Conservation (phyloP, 2,113 vertebrate genomes). For the Saccopteryx leptura region DNA sequence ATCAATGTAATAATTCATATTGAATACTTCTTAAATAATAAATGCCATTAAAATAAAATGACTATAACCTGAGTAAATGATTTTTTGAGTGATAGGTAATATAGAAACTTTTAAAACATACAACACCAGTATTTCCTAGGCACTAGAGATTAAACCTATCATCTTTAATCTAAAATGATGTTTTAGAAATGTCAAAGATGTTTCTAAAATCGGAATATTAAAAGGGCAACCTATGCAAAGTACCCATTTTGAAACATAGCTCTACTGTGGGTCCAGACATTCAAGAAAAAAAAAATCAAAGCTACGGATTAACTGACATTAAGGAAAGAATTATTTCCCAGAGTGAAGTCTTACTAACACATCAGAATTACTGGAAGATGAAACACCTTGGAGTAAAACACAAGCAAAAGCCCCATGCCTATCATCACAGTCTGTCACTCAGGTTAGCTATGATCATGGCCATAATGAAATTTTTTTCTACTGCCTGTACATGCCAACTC, state of each 20-base stretch:
- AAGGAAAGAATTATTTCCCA: background rate
- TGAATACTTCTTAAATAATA: background rate
- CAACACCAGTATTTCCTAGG: background rate
- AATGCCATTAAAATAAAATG: slow-evolving; percentile 52
- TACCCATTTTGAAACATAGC: slow-evolving; percentile 22
- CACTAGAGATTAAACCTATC: slow-evolving; percentile 34
- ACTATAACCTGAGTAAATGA: slow-evolving; percentile 49
- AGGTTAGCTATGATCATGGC: background rate
- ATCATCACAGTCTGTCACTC: background rate
- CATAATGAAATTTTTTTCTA: background rate
- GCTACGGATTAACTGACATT: slow-evolving; percentile 14
- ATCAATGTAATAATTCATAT: background rate
- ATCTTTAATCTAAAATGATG: slow-evolving; percentile 53
- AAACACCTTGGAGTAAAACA: background rate
- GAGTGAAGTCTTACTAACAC: background rate
- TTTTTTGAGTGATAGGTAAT: slow-evolving; percentile 9
- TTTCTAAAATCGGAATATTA: slow-evolving; percentile 57
- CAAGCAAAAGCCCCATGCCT: background rate
- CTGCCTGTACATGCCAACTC: background rate
- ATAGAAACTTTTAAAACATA: background rate
- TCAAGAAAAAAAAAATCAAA: background rate
- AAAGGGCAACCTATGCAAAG: slow-evolving; percentile 46
- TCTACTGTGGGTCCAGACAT: slow-evolving; percentile 6
- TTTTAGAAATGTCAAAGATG: slow-evolving; percentile 54
- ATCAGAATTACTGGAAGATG: background rate